Base-by-base conservation (phyloP, 2,888 invertebrate species). In the Flexamia atlantica region DNA sequence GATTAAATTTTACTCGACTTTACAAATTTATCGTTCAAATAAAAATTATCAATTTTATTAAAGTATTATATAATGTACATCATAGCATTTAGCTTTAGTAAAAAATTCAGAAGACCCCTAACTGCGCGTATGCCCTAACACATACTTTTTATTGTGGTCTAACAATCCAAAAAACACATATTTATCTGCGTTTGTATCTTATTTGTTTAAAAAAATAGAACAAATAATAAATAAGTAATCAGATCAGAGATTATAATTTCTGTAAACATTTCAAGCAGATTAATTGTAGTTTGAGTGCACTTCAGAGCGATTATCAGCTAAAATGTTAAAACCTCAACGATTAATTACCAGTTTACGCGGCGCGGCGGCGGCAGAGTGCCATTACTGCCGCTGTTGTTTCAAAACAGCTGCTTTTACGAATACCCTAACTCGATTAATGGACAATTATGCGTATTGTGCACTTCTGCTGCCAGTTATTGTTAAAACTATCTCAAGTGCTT, bases 271-370 rank as follows among this genome's bases (percentile, higher is more conserved):
- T 64, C 20, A 28, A 64, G 64, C 1, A 4, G 28, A 64, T 64
- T 28, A 64, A 64, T 64, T 64, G 30, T 64, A 28, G 28, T 64
- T 3, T 30, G 64, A 25, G 64, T 28, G 64, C 64, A 64, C 64
- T 64, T 64, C 20, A 64, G 64, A 28, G 28, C 20, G 64, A 64
- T 64, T 64, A 64, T 64, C 64, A 28, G 28, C 64, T 64, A 17
- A 28, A 64, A 28, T 64, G 64, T 64, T 64, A 28, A 64, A 64
- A 64, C 64, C 64, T 12, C 64, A 64, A 64, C 30, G 64, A 25
- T 64, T 30, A 64, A 64, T 64, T 64, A 64, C 30, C 64, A 64
- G 64, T 17, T 64, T 12, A 64, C 14, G 30, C 64, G 9, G 3
- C 23, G 20, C 2, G 0, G 0, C 5, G 23, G 20, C 53, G 9